Conservation (phyloP, 2,888 invertebrate species). For the Amblyjoppa fuscipennis region DNA sequence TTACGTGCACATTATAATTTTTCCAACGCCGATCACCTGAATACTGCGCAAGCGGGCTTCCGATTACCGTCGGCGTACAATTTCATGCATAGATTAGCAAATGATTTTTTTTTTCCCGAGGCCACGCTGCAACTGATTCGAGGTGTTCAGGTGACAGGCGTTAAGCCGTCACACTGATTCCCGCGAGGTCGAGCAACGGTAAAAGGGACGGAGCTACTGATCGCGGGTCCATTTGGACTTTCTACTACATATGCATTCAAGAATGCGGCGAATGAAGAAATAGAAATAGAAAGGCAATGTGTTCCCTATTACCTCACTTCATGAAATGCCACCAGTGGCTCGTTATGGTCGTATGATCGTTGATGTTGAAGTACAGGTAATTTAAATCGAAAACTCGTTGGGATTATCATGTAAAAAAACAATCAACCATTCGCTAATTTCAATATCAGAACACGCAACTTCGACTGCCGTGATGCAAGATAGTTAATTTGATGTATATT, state of each 20-base stretch:
- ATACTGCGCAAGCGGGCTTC: neutral
- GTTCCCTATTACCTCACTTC: slow-evolving; percentile 1
- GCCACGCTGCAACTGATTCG: slow-evolving; percentile 13
- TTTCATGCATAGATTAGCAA: neutral
- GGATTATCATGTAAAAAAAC: neutral
- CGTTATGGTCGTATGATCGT: neutral
- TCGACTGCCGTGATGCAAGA: neutral
- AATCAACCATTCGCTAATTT: neutral
- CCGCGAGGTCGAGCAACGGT: slow-evolving; percentile 24
- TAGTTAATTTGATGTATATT: neutral
- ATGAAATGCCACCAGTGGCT: neutral
- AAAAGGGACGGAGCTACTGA: slow-evolving; percentile 1
- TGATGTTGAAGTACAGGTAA: neutral
- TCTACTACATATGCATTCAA: slow-evolving; percentile 2
- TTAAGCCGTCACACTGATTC: neutral
- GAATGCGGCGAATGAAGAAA: neutral
- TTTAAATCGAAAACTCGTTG: neutral
- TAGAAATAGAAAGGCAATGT: slow-evolving; percentile 1
- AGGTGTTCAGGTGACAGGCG: slow-evolving; percentile 7
- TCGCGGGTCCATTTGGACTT: neutral
- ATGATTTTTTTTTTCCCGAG: slow-evolving; percentile 12
- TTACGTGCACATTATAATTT: neutral
- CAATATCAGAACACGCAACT: neutral
- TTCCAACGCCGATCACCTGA: neutral
- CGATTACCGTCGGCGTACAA: neutral